Evolutionary conservation across 2,113 vertebrate genomes (phyloP), one percentile per base, ranked within the genome.

Genomic region (Menidia beryllina): DNA sequence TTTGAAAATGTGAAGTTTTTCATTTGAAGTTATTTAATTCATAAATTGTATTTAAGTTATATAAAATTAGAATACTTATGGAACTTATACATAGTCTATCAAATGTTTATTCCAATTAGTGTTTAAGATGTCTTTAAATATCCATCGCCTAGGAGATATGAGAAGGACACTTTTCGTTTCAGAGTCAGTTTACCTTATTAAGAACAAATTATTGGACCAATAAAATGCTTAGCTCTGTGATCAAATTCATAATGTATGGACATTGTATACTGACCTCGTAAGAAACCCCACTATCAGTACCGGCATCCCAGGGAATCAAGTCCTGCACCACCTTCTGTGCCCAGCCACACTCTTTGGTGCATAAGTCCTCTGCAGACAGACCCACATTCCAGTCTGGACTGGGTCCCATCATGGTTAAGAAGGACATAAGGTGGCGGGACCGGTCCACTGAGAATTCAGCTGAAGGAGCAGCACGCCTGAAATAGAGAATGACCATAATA

Each of bases 331-430:
- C 95, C 43, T 87, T 97, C 92, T 99, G 98, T 25, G 93, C 96
- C 98, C 98, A 99, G 51, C 98, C 98, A 0, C 98, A 99, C 69
- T 99, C 98, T 90, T 97, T 99, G 67, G 97, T 99, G 50, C 98
- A 99, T 47, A 99, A 92, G 48, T 99, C 97, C 77, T 99, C 98
- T 0, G 97, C 97, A 0, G 97, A 96, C 4, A 99, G 89, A 20
- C 98, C 98, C 78, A 99, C 96, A 0, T 97, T 98, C 98, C 98
- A 99, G 90, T 99, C 98, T 0, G 98, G 98, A 79, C 97, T 99
- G 59, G 98, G 98, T 4, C 97, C 98, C 43, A 99, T 85, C 98
- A 99, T 99, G 65, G 97, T 96, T 20, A 99, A 89, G 92, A 99
- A 99, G 82, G 98, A 99, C 97, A 98, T 99, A 58, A 98, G 92